Evolutionary conservation across 2,113 vertebrate genomes (phyloP).

Genomic region (Ondatra zibethicus): DNA sequence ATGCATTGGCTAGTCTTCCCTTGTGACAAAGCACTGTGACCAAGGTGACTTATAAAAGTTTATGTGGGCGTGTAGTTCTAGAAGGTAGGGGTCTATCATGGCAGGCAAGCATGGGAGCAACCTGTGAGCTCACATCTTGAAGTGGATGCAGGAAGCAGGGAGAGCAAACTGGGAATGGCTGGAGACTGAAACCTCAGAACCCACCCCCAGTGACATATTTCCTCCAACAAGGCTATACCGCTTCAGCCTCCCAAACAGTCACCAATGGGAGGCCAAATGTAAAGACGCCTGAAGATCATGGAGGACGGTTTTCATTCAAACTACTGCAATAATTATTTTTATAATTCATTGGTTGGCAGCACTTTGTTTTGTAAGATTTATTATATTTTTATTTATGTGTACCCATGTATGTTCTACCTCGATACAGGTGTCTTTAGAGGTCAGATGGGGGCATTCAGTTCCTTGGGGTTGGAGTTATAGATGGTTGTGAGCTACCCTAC

Average conservation of each 20-base stretch:
- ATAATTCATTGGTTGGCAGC: background rate
- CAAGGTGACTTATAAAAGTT: background rate
- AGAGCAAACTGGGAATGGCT: background rate
- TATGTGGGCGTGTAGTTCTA: background rate
- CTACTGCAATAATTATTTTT: background rate
- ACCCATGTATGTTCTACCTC: background rate
- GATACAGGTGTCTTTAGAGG: background rate
- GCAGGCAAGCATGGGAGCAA: background rate
- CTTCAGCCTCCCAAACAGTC: background rate
- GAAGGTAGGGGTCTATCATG: background rate
- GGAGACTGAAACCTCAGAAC: background rate
- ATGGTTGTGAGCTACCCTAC: too few species aligned
- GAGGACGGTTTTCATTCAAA: background rate
- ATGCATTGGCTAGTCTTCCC: background rate
- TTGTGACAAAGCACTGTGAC: background rate
- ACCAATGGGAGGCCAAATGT: background rate
- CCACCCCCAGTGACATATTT: background rate
- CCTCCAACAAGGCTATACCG: background rate
- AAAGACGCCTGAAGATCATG: background rate
- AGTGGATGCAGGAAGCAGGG: background rate
- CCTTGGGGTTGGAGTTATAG: background rate
- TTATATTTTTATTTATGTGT: too few species aligned
- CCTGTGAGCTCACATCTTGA: background rate
- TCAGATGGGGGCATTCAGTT: background rate
- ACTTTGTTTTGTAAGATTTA: background rate